Base-by-base conservation (phyloP, 2,888 invertebrate genomes). In the Mylabris sibirica region DNA sequence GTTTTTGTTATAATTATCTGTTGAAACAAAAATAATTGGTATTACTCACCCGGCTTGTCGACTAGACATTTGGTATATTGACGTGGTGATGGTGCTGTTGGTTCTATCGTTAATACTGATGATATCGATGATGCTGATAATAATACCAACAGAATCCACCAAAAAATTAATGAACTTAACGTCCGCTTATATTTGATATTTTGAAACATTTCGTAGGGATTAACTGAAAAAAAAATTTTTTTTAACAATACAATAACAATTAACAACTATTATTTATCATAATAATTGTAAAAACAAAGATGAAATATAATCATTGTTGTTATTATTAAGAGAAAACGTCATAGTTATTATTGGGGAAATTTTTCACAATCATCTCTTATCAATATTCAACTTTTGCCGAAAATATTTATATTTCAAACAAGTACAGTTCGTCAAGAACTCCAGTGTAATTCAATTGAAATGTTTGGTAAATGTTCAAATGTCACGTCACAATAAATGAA, bases 11-110 rank as follows among this genome's bases (percentile, higher is more conserved):
- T 44, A 44, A 44, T 14, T n/a, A 30, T 30, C 30, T 4, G 3
- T 30, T 30, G 8, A 41, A 12, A 17, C 3, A 5, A 26, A 35
- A 63, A n/a, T n/a, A 44, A 11, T 38, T 38, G 12, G 6, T n/a
- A n/a, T 49, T 22, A 53, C 64, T 64, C 34, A 64, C 64, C 64
- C 14, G 64, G 53, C 20, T 17, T 24, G 20, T 64, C 26, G 14
- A 6, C 26, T 12, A 64, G 57, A 11, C 64, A 64, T 64, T 64
- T 64, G 9, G 49, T 20, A 20, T 11, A 49, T 9, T 9, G 20
- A 11, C 20, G 49, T 11, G 9, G 6, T 3, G 63, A 22, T 22
- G 63, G 24, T 63, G 17, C 22, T n/a, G 4, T 17, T 44, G 44
- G 44, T 17, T 63, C 35, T n/a, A 41, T 11, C 8, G 38, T 20